phyloP scores from a whole-genome alignment of 2,888 invertebrate species.

The Fragum sueziense region DNA sequence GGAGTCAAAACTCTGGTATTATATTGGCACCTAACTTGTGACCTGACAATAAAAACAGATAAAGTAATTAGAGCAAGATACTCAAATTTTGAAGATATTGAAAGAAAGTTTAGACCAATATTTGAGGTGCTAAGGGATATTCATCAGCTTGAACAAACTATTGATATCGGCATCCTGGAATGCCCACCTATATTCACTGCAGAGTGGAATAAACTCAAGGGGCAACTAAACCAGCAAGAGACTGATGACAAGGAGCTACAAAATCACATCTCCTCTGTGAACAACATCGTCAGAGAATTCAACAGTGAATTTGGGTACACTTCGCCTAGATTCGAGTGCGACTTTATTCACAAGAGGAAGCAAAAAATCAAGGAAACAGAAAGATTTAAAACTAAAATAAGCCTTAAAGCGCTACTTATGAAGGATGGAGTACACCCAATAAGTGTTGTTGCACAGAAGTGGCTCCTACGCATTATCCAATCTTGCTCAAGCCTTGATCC shows the following conservation, averaged over 20 bases:
- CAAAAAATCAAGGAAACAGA: background rate
- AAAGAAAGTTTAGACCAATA: background rate
- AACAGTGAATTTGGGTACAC: background rate
- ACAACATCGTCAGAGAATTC: background rate
- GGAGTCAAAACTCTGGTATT: background rate
- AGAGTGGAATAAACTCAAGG: conserved; percentile 17
- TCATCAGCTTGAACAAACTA: background rate
- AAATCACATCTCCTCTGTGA: background rate
- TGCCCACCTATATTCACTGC: conserved; percentile 10
- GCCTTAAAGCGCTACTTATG: background rate
- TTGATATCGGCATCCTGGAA: conserved; percentile 31
- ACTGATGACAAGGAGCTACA: background rate
- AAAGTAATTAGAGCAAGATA: background rate
- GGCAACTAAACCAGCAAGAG: background rate
- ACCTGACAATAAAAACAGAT: background rate
- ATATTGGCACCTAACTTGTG: conserved; percentile 10
- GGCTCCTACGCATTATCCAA: background rate
- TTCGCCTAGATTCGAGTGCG: background rate
- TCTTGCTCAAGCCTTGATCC: too few relatives aligned
- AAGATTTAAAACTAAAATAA: background rate
- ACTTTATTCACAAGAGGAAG: background rate
- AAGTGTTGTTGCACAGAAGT: background rate
- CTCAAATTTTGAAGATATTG: background rate
- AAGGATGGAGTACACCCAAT: background rate
- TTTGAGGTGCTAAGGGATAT: background rate